Evolutionary conservation across 2,113 vertebrate species (phyloP).

Genomic region (Leptocoma aspasia): DNA sequence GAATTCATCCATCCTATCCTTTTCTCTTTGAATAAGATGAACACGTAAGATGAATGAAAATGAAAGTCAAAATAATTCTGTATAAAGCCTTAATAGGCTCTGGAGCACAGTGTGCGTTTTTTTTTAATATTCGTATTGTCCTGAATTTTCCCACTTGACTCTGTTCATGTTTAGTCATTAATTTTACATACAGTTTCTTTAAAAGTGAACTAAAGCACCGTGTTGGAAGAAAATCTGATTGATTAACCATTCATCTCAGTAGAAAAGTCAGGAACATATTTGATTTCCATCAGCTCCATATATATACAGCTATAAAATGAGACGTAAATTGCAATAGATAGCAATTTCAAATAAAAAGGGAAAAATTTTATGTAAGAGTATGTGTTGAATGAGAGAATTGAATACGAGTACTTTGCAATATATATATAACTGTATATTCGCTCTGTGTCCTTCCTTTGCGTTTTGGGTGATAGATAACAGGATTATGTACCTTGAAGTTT

Average conservation of each 20-base stretch:
- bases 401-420: not conserved
- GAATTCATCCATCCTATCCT: not conserved
- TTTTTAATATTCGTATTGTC: slow-evolving; percentile 8
- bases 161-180: slow-evolving; percentile 5
- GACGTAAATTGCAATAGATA: not conserved
- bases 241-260: slow-evolving; percentile 56
- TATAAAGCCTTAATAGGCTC: not conserved
- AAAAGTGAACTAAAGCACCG: not conserved
- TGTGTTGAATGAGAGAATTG: not conserved
- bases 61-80: not conserved
- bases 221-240: slow-evolving; percentile 30
- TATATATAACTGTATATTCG: not conserved
- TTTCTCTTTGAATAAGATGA: not conserved
- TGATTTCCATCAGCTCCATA: slow-evolving; percentile 1
- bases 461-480: slow-evolving; percentile 17
- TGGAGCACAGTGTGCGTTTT: not conserved
- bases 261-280: slow-evolving; percentile 17
- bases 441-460: not conserved
- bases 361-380: not conserved
- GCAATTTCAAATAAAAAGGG: not conserved
- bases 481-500: slow-evolving; percentile 37
- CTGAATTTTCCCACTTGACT: slow-evolving; percentile 9
- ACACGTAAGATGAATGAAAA: not conserved
- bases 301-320: slow-evolving; percentile 17
- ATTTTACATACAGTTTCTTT: slow-evolving; percentile 29